Percentiles rank a stretch among this genome's conserved stretches.
These are phyloP conservation scores for Thermophis baileyi DNA, from an alignment of 2,113 vertebrate genomes.

Conservation along the genomic window DNA sequence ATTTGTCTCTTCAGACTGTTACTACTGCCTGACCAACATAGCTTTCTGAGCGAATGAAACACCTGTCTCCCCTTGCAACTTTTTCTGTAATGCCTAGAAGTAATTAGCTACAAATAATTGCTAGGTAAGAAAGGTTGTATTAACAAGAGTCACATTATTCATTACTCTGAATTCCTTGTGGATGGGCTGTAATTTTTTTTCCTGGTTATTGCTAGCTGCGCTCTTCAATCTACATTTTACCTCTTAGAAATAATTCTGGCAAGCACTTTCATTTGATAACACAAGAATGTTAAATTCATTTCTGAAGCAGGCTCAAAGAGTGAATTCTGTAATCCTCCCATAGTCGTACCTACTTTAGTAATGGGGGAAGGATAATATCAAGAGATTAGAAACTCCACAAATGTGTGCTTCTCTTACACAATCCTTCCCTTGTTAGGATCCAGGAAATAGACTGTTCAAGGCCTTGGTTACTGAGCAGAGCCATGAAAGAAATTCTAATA, in stretches of 20 bases:
- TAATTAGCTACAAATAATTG: slow-evolving; percentile 33
- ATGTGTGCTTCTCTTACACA: background rate
- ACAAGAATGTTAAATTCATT: background rate
- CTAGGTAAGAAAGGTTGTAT: slow-evolving; percentile 6
- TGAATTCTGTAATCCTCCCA: background rate
- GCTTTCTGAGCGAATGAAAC: slow-evolving; percentile 9
- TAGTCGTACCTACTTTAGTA: background rate
- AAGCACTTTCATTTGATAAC: background rate
- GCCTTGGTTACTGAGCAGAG: background rate
- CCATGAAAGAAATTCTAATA: background rate
- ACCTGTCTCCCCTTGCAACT: slow-evolving; percentile 27
- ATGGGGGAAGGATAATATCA: background rate
- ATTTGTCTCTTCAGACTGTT: background rate
- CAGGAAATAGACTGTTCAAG: background rate
- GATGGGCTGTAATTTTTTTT: background rate
- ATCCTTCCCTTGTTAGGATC: background rate
- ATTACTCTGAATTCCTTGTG: slow-evolving; percentile 12
- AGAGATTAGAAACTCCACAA: background rate
- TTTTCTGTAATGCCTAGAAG: background rate
- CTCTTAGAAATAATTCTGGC: slow-evolving; percentile 2
- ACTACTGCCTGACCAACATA: slow-evolving; percentile 3
- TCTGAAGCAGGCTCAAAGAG: background rate
- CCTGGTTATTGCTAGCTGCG: background rate
- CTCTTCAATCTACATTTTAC: background rate
- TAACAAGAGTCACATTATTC: slow-evolving; percentile 18